phyloP scores from a whole-genome alignment of 2,113 vertebrate species.

The Gasterosteus nipponicus region DNA sequence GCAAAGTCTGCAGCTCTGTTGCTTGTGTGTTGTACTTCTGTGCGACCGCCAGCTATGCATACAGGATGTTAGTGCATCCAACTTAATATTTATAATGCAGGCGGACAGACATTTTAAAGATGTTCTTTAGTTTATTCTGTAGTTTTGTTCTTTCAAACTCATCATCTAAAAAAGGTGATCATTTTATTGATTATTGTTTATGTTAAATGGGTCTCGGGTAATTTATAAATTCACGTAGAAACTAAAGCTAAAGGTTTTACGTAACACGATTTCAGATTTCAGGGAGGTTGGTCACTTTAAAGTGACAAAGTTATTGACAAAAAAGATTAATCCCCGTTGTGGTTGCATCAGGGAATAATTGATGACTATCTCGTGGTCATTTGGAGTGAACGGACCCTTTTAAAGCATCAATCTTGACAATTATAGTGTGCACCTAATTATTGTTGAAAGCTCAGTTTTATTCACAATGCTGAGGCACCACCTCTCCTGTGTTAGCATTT shows the following conservation, averaged over 20 bases:
- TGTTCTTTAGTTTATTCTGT: background rate
- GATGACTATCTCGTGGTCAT: background rate
- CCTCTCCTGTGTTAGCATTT: constrained; percentile 52
- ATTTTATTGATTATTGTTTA: background rate
- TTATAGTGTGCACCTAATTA: constrained; percentile 14
- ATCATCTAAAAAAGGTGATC: background rate
- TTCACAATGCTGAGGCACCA: constrained; percentile 24
- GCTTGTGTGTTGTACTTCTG: background rate
- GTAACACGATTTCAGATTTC: background rate
- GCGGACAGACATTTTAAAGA: background rate
- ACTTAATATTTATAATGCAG: background rate
- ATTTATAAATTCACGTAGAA: background rate
- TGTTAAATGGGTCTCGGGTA: background rate
- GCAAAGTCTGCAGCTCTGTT: background rate
- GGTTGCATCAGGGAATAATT: background rate
- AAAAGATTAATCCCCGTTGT: background rate
- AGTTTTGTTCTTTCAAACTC: too few relatives aligned
- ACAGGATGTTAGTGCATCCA: background rate
- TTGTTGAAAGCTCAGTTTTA: constrained; percentile 11
- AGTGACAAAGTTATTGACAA: background rate
- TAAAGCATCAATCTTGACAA: background rate
- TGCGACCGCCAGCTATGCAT: constrained; percentile 1
- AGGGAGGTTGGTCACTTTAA: background rate
- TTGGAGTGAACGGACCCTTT: background rate
- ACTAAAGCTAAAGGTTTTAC: background rate